Evolutionary conservation across 2,888 invertebrate species (phyloP), one percentile per base, ranked within the genome.

Genomic region (Rotaria socialis): DNA sequence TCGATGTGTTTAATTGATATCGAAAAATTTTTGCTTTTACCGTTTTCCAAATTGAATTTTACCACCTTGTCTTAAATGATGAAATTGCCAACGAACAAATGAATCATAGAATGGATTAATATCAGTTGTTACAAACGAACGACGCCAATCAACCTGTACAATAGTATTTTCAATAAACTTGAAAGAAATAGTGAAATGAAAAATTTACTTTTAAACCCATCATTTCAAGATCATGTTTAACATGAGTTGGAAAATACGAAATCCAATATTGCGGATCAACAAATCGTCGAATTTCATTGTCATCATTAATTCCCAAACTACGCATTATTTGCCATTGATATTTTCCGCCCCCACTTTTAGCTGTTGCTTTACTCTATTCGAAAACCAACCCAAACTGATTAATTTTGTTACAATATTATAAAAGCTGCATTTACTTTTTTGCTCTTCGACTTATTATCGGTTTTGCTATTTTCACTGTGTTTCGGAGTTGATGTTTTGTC

Each of bases 71-170:
- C 91, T 96, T 43, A 99, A 92, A 88, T 94, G 94, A 87, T 94
- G 91, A 91, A 96, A 99, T 91, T 98, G 98, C 99, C 99, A 99
- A 87, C 95, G 93, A 0, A 99, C 94, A 92, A 99, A 99, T 1
- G 97, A 96, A 92, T 99, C 98, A 91, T 94, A 99, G 91, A 95
- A 99, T 0, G 96, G 96, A 92, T 99, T 99, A 0, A 94, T 95
- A 92, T 98, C 97, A 0, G 99, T 99, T 5, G 99, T 99, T 88
- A 99, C 95, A 90, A 99, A 99, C n/a, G 95, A 94, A 86, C 99
- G 93, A 74, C 99, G 93, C 98, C 98, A 99, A 92, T 99, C 99
- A 88, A 96, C 94, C 95, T 96, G 16, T 35, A 7, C n/a, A 47
- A 85, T 27, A 58, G 85, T 85, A 85, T 16, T 3, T 16, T 1